A percentile compares a stretch with the other conserved stretches of the same genome.
Evolutionary conservation across 2,113 vertebrate genomes (phyloP).

Genomic region (Corythaeola cristata): DNA sequence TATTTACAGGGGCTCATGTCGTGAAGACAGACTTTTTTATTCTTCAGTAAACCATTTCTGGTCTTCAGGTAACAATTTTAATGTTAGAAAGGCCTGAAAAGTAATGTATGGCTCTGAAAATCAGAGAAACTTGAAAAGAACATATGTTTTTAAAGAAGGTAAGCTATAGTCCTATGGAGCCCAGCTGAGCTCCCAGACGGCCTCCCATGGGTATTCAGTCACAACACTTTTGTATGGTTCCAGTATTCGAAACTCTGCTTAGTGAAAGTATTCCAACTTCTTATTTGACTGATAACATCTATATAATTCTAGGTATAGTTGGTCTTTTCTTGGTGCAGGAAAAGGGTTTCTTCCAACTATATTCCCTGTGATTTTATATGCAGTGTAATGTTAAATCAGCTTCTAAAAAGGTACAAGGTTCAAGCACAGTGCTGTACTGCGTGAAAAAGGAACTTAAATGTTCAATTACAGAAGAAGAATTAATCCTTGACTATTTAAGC

Average conservation of each 20-base stretch:
- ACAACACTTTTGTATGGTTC: background rate
- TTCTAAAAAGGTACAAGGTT: background rate
- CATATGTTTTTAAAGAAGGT: background rate
- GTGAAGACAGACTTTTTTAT: slow-evolving; percentile 27
- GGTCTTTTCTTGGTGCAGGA: background rate
- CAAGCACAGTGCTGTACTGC: background rate
- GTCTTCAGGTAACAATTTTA: slow-evolving; percentile 65
- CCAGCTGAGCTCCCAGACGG: background rate
- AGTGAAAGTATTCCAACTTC: background rate
- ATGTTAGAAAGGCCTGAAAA: slow-evolving; percentile 46
- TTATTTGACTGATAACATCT: background rate
- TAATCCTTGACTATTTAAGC: background rate
- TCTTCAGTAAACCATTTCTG: slow-evolving; percentile 60
- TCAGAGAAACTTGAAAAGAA: slow-evolving; percentile 28
- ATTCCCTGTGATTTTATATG: background rate
- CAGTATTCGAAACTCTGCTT: background rate
- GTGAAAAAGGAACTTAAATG: background rate
- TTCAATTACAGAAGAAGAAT: slow-evolving; percentile 23
- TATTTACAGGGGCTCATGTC: slow-evolving; percentile 61
- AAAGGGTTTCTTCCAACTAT: background rate
- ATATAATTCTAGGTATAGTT: background rate
- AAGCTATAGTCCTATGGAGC: background rate
- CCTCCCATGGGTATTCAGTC: background rate
- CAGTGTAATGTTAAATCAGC: background rate
- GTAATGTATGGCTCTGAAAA: slow-evolving; percentile 41